A percentile compares a stretch with the other conserved stretches of the same genome.
Conservation (phyloP, 2,113 vertebrate species). For the Sigmodon hispidus region DNA sequence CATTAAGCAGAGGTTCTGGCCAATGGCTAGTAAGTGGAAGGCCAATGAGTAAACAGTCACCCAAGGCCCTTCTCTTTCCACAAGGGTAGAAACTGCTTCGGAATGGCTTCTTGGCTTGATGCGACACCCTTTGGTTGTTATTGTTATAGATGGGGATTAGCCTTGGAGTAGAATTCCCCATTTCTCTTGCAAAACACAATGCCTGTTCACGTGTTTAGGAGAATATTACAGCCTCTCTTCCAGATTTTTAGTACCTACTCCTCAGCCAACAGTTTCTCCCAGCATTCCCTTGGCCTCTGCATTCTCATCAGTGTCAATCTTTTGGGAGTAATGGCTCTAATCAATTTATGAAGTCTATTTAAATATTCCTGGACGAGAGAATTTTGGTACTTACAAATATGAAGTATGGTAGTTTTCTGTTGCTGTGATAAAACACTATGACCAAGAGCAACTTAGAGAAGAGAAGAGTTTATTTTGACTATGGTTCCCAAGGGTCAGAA, state of each 20-base stretch:
- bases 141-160: background rate
- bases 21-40: background rate
- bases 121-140: background rate
- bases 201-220: background rate
- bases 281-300: background rate
- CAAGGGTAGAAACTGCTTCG: background rate
- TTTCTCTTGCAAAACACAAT: background rate
- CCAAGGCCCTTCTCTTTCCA: background rate
- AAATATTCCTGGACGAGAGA: background rate
- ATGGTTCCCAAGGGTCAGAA: background rate
- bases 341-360: background rate
- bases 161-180: background rate
- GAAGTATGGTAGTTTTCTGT: background rate
- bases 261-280: background rate
- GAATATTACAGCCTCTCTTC: background rate
- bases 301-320: background rate
- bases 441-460: background rate
- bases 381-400: background rate
- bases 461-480: background rate
- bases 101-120: background rate
- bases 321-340: constrained; percentile 5
- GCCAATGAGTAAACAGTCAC: background rate
- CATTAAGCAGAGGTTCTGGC: background rate
- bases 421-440: background rate
- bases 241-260: background rate